Evolutionary conservation across 2,888 invertebrate species (phyloP), one percentile per base, ranked within the genome.

Genomic region (Tipula confusa): DNA sequence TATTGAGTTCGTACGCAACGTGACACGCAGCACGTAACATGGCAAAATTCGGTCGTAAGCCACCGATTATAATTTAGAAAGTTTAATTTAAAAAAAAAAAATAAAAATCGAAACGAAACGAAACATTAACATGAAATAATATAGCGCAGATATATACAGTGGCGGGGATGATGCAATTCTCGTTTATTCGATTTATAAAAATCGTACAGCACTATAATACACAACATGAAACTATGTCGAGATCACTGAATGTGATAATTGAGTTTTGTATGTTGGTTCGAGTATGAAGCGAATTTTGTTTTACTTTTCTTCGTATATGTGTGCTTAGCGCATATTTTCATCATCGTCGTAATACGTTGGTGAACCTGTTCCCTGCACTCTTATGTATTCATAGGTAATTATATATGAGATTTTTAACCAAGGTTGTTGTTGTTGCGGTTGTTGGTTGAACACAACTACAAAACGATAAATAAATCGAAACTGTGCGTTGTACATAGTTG

Each of bases 41-140:
- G 64, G 9, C 64, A 24, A 9, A 24, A 64, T 24, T 36, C 11
- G 18, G 24, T 1, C 7, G 9, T 18, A 64, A 5, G n/a, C 43
- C n/a, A 43, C 43, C 64, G 24, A 64, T 64, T 64, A 64, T 64
- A 64, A 64, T 64, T 64, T 64, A 64, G 64, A 64, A 64, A 64
- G 64, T 64, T 64, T 18, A 1, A 64, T 64, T 43, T 15, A 15
- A 43, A 43, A 33, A 9, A n/a, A n/a, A 6, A 33, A 1, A 33
- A 43, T 1, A 7, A 64, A 18, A 64, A 64, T 9, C 64, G 24
- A 24, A 64, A 64, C 64, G 24, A 64, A 64, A 64, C 64, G 24
- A 64, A 64, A 18, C 18, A 64, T 9, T n/a, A n/a, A n/a, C 64
- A 24, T 43, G 43, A 43, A 43, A 3, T 15, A 64, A 64, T 24